Evolutionary conservation across 2,797 vertebrate species (phyloP).

Genomic region (Taenioides sp.): DNA sequence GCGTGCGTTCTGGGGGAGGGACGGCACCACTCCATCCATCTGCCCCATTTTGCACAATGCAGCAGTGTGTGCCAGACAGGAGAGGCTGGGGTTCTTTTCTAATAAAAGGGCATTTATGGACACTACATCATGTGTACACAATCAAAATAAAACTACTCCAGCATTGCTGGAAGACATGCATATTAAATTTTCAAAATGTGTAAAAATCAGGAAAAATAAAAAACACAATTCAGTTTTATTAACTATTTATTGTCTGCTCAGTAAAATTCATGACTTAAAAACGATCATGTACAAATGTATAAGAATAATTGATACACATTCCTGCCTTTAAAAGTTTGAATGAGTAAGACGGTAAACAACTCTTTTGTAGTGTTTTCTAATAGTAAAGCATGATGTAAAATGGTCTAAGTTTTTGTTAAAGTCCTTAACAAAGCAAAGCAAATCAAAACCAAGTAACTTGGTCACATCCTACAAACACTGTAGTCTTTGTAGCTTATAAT

Average conservation of each 20-base stretch:
- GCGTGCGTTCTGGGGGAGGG: conserved; percentile 21
- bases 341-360: conserved; percentile 26
- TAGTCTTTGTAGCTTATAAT: conserved; percentile 39
- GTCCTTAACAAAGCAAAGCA: not conserved
- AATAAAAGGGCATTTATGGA: conserved; percentile 52
- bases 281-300: conserved; percentile 38
- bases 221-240: conserved; percentile 53
- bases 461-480: conserved; percentile 12
- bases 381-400: not conserved
- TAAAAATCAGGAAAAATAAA: conserved; percentile 11
- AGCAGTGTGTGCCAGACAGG: conserved; percentile 39
- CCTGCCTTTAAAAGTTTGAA: conserved; percentile 24
- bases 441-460: conserved; percentile 13
- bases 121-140: too few relatives aligned
- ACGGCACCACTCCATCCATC: conserved; percentile 53
- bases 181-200: not conserved
- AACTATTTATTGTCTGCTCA: conserved; percentile 40
- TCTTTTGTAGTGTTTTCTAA: conserved; percentile 21
- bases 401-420: conserved; percentile 12
- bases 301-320: conserved; percentile 24
- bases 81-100: conserved; percentile 39
- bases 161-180: too few relatives aligned
- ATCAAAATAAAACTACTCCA: too few relatives aligned
- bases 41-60: conserved; percentile 47
- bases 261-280: conserved; percentile 44